Conservation (phyloP, 2,113 vertebrate genomes). For the Thymallus thymallus region DNA sequence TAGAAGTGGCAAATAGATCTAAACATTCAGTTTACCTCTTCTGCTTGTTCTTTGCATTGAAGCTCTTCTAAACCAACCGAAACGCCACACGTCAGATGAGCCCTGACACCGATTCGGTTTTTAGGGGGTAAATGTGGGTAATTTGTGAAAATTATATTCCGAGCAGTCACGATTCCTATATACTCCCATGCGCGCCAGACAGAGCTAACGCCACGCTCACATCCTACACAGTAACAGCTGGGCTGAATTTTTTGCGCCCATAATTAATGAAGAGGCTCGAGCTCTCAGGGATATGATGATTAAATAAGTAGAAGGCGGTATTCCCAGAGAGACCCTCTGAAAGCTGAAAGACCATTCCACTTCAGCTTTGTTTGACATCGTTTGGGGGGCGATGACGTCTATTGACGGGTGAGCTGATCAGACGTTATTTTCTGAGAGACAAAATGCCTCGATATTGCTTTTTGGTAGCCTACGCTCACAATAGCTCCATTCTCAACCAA, state of each 20-base stretch:
- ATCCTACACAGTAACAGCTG: slow-evolving; percentile 76
- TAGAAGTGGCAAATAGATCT: slow-evolving; percentile 41
- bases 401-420: slow-evolving; percentile 55
- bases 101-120: slow-evolving; percentile 58
- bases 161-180: slow-evolving; percentile 51
- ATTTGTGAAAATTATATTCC: slow-evolving; percentile 59
- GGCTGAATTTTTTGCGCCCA: slow-evolving; percentile 81
- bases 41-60: slow-evolving; percentile 11
- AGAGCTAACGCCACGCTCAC: slow-evolving; percentile 55
- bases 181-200: slow-evolving; percentile 49
- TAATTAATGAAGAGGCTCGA: slow-evolving; percentile 81
- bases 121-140: slow-evolving; percentile 44
- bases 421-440: slow-evolving; percentile 55
- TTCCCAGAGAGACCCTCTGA: slow-evolving; percentile 69
- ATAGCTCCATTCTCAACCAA: slow-evolving; percentile 58
- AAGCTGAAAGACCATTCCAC: slow-evolving; percentile 70
- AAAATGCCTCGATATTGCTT: slow-evolving; percentile 68
- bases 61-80: slow-evolving; percentile 33
- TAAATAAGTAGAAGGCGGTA: slow-evolving; percentile 78
- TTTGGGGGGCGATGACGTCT: slow-evolving; percentile 18
- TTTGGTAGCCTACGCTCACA: slow-evolving; percentile 48
- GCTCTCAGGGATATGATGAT: slow-evolving; percentile 79
- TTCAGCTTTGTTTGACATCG: slow-evolving; percentile 64
- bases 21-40: slow-evolving; percentile 29
- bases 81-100: slow-evolving; percentile 54